Percentiles rank a stretch among this genome's conserved stretches.
Conservation (phyloP, 2,888 invertebrate genomes). For the Unio delphinus region DNA sequence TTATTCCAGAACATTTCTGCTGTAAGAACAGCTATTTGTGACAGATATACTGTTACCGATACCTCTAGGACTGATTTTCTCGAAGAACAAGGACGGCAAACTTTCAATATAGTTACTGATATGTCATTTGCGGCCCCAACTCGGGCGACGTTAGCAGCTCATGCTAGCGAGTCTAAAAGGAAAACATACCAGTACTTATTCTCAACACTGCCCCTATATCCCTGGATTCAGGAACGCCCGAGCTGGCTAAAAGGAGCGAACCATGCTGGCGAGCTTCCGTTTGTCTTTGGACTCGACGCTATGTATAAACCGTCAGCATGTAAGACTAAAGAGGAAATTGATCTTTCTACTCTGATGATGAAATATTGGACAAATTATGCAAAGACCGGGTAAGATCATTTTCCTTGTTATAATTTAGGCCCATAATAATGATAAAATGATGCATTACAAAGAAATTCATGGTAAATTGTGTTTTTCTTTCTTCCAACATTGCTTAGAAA, state of each 20-base stretch:
- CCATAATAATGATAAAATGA: too few species aligned
- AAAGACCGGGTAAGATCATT: slow-evolving; percentile 86
- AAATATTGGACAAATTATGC: slow-evolving; percentile 96
- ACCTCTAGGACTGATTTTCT: background rate
- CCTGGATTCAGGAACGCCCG: slow-evolving; percentile 83
- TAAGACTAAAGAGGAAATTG: slow-evolving; percentile 81
- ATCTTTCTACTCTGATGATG: slow-evolving; percentile 89
- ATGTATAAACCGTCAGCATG: slow-evolving; percentile 26
- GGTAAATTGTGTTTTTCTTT: too few species aligned
- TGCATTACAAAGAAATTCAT: too few species aligned
- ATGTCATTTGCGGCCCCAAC: slow-evolving; percentile 27
- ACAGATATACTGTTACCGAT: slow-evolving; percentile 16
- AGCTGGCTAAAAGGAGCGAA: slow-evolving; percentile 91
- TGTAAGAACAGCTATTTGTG: slow-evolving; percentile 24
- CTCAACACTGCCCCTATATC: slow-evolving; percentile 83
- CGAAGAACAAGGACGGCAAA: slow-evolving; percentile 19
- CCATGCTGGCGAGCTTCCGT: slow-evolving; percentile 95
- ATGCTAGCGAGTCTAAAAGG: slow-evolving; percentile 86
- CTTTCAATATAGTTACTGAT: slow-evolving; percentile 22
- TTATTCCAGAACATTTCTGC: slow-evolving; percentile 13
- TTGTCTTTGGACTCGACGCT: slow-evolving; percentile 89
- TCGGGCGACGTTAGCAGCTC: slow-evolving; percentile 77
- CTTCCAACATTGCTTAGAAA: slow-evolving; percentile 87
- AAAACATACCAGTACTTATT: slow-evolving; percentile 91
- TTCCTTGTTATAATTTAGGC: too few species aligned